Base-by-base conservation (phyloP, 2,113 vertebrate genomes). In the Rhinolophus ferrumequinum region DNA sequence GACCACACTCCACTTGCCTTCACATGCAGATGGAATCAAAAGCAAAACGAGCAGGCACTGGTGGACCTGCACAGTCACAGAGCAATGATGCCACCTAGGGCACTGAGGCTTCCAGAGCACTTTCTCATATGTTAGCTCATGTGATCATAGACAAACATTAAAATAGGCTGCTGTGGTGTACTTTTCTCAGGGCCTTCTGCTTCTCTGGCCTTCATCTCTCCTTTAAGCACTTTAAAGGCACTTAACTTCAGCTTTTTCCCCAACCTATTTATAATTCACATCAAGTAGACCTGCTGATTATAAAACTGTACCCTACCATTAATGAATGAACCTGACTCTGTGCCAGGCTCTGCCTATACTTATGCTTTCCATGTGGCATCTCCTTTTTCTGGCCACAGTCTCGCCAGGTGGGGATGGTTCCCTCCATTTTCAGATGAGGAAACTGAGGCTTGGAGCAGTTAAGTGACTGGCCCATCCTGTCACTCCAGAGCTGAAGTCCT, bases 341-440 rank as follows among this genome's bases (percentile, higher is more conserved):
- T 19, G 35, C 38, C 50, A 19, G 64, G n/a, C 35, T 81, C 67
- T 69, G 62, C 33, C 50, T 30, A 2, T 14, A 69, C 62, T 10
- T 54, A 58, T 56, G 6, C 33, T 72, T 72, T 86, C 15, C 30
- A 24, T 69, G 79, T 50, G 18, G 22, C 38, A 15, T 67, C 62
- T 72, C 69, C 83, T 82, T 38, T 76, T 75, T 33, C 18, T n/a
- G 66, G 75, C 14, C 54, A 82, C 38, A 35, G 10, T 15, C 13
- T 82, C 28, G 11, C 16, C 19, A 70, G 50, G 35, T 44, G 11
- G 30, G 52, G 26, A 19, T 60, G 72, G 28, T 30, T 15, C 52
- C 3, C 52, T 92, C 72, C 18, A 11, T 30, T 89, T 89, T 82
- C 79, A 89, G 44, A 41, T 50, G 50, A 92, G 54, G 76, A 90